phyloP scores from a whole-genome alignment of 2,113 vertebrate genomes.

The Malaclemys terrapin region DNA sequence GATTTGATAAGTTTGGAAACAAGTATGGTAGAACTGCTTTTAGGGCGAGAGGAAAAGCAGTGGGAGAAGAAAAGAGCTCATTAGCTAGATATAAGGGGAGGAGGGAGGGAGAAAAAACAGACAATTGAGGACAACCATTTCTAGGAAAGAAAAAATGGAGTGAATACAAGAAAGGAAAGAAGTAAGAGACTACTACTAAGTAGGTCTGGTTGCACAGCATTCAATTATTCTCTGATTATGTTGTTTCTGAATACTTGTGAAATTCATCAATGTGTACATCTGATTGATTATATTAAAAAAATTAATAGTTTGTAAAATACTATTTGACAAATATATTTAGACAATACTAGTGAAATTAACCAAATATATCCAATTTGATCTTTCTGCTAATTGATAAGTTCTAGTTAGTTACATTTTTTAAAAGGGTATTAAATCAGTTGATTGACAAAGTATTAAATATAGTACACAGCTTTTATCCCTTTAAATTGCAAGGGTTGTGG shows the following conservation, averaged over 20 bases:
- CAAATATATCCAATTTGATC: neutral
- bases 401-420: neutral
- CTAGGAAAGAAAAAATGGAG: too few relatives aligned
- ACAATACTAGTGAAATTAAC: neutral
- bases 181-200: too few relatives aligned
- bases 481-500: neutral
- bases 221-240: too few relatives aligned
- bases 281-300: too few relatives aligned
- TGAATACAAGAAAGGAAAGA: too few relatives aligned
- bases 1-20: neutral
- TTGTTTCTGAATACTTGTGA: too few relatives aligned
- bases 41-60: neutral
- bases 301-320: too few relatives aligned
- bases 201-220: too few relatives aligned
- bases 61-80: neutral
- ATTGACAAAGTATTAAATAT: neutral
- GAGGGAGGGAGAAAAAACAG: neutral
- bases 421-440: neutral
- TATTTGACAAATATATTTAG: neutral
- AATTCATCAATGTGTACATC: too few relatives aligned
- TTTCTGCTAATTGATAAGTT: neutral
- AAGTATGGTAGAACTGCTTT: neutral
- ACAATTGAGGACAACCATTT: neutral
- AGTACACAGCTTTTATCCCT: neutral
- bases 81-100: neutral